A percentile compares a stretch with the other conserved stretches of the same genome.
Evolutionary conservation across 2,113 vertebrate species (phyloP).

Genomic region (Hemicordylus capensis): DNA sequence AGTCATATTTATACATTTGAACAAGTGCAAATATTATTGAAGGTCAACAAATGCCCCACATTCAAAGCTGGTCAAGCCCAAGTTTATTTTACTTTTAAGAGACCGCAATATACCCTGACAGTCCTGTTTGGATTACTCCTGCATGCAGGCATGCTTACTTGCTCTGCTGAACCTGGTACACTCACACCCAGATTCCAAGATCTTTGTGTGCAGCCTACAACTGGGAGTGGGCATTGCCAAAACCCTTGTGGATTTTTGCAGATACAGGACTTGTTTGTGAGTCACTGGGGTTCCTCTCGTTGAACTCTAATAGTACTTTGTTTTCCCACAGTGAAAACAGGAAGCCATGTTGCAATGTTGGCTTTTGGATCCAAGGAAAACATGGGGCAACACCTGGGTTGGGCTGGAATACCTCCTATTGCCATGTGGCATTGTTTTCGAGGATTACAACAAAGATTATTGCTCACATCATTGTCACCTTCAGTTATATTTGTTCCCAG

Average conservation of each 20-base stretch:
- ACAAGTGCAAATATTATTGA: not conserved
- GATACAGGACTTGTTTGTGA: slow-evolving; percentile 50
- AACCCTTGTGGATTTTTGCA: slow-evolving; percentile 33
- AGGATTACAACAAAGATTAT: slow-evolving; percentile 53
- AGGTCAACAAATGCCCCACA: slow-evolving; percentile 6
- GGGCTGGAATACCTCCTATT: slow-evolving; percentile 32
- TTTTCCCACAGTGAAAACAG: slow-evolving; percentile 66
- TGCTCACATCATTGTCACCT: slow-evolving; percentile 63
- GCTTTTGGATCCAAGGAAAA: slow-evolving; percentile 49
- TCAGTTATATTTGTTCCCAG: slow-evolving; percentile 17
- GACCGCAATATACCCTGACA: not conserved
- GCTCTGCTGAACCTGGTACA: fast-evolving
- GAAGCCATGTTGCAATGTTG: slow-evolving; percentile 54
- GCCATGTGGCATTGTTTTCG: slow-evolving; percentile 43
- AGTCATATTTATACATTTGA: not conserved
- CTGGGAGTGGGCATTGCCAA: slow-evolving; percentile 21
- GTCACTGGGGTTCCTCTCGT: slow-evolving; percentile 52
- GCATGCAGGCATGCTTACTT: not conserved
- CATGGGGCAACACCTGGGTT: slow-evolving; percentile 54
- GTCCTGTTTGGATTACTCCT: not conserved
- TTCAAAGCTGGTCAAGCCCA: not conserved
- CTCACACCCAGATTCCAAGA: not conserved
- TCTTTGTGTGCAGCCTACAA: not conserved
- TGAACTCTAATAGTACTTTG: slow-evolving; percentile 25
- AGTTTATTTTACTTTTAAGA: slow-evolving; percentile 5